phyloP scores from a whole-genome alignment of 2,113 vertebrate species.

The Lepidothrix coronata region DNA sequence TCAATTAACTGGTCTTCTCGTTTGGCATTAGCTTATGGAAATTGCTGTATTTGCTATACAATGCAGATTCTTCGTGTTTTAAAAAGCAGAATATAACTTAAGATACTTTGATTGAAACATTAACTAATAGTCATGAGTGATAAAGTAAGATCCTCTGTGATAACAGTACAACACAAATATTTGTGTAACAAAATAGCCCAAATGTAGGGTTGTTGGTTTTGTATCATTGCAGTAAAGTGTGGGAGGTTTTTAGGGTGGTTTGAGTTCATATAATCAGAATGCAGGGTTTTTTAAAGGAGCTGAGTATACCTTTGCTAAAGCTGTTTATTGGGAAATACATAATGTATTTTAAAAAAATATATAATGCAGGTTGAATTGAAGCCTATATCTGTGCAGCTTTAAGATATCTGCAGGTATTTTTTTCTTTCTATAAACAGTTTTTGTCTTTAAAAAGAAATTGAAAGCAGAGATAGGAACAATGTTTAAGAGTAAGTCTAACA shows the following conservation, averaged over 20 bases:
- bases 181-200: background rate
- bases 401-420: background rate
- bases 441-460: background rate
- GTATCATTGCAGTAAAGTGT: background rate
- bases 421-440: background rate
- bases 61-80: background rate
- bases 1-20: background rate
- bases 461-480: background rate
- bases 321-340: background rate
- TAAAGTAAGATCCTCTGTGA: background rate
- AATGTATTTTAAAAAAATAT: background rate
- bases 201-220: background rate
- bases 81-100: background rate
- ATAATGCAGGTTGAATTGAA: background rate
- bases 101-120: background rate
- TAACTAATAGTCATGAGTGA: background rate
- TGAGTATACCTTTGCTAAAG: background rate
- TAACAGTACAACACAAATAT: background rate
- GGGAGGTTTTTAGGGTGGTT: background rate
- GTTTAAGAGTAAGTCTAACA: background rate
- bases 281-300: background rate
- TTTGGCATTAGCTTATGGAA: background rate
- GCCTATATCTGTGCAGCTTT: background rate
- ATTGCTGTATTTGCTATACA: background rate
- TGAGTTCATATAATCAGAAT: background rate